phyloP scores from a whole-genome alignment of 2,888 invertebrate genomes.

The Bombyx huttoni region DNA sequence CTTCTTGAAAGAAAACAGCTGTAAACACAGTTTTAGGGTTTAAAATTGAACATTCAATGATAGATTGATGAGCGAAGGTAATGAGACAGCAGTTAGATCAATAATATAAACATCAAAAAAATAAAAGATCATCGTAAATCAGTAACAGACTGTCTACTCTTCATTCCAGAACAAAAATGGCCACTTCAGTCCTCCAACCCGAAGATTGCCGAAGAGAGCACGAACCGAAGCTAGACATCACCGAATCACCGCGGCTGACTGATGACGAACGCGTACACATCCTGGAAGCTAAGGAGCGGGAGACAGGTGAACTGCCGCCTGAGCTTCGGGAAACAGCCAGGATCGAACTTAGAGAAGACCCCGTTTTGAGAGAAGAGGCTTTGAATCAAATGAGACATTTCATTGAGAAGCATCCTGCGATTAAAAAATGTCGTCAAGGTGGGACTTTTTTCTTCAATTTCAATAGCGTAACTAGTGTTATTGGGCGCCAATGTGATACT shows the following conservation, averaged over 20 bases:
- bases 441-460: conserved; percentile 13
- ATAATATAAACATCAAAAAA: no score
- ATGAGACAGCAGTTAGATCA: no score
- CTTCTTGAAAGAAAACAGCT: no score
- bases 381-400: conserved; percentile 85
- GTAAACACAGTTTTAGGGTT: no score
- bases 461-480: no score
- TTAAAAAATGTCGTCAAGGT: conserved; percentile 86
- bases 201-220: conserved; percentile 49
- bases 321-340: conserved; percentile 76
- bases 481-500: no score
- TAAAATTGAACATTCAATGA: no score
- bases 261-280: conserved; percentile 49
- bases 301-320: conserved; percentile 60
- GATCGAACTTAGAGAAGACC: conserved; percentile 85
- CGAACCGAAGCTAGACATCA: conserved; percentile 38
- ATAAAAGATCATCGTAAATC: no score
- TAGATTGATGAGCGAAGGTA: no score
- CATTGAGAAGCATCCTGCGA: conserved; percentile 86
- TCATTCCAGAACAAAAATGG: conserved; percentile 40
- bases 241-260: conserved; percentile 33
- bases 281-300: conserved; percentile 48
- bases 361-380: conserved; percentile 80
- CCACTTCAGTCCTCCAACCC: conserved; percentile 60
- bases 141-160: not conserved